Percentiles rank a stretch among this genome's conserved stretches.
These are phyloP conservation scores for Chlorops oryzae DNA, from an alignment of 1,140 invertebrate species.

Conservation along the genomic window DNA sequence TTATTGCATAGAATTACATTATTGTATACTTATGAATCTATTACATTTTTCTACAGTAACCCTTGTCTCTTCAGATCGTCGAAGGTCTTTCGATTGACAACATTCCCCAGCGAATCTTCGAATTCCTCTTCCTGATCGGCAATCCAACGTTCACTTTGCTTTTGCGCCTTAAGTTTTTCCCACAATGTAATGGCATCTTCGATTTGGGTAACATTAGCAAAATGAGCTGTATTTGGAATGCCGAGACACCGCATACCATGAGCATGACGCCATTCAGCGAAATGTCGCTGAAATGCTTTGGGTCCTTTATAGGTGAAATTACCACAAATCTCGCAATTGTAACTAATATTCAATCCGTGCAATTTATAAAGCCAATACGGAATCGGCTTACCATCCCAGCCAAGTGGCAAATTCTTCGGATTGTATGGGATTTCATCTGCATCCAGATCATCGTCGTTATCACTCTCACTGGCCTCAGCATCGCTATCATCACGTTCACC, in stretches of 20 bases:
- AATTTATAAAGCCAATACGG: conserved; percentile 99
- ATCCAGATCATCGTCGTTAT: conserved; percentile 79
- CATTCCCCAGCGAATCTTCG: conserved; percentile 97
- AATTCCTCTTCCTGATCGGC: conserved; percentile 97
- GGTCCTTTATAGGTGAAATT: conserved; percentile 99
- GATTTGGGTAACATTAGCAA: conserved; percentile 98
- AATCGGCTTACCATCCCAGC: conserved; percentile 99
- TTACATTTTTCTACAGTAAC: conserved; percentile 61
- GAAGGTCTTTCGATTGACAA: conserved; percentile 96
- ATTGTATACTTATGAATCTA: neutral
- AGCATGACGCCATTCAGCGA: conserved; percentile 99
- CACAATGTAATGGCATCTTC: conserved; percentile 96
- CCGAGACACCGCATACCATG: conserved; percentile 99
- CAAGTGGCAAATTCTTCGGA: conserved; percentile 97
- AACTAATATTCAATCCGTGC: conserved; percentile 97
- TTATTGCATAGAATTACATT: conserved; percentile 1
- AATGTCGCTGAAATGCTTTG: conserved; percentile 99
- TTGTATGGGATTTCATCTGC: conserved; percentile 96
- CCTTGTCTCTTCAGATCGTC: conserved; percentile 99
- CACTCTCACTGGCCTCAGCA: conserved; percentile 81
- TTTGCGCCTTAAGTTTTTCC: conserved; percentile 94
- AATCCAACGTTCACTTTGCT: conserved; percentile 93
- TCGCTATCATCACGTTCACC: conserved; percentile 91
- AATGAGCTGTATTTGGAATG: conserved; percentile 99
- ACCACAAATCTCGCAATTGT: conserved; percentile 99